Base-by-base conservation (phyloP, 2,113 vertebrate species). In the Puffinus mauretanicus region DNA sequence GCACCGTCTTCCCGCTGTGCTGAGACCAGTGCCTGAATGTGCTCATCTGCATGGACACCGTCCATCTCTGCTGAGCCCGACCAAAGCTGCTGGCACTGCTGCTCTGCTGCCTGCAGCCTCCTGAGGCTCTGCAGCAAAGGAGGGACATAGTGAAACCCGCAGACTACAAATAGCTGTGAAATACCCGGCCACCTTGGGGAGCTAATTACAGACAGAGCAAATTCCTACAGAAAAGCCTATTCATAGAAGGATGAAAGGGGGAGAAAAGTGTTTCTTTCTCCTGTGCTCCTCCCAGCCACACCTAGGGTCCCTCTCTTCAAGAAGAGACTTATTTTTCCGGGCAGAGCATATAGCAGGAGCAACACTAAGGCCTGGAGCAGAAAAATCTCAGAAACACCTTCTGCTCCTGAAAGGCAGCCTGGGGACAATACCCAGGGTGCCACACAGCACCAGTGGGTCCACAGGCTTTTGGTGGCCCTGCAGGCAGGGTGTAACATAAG, bases 131-230 rank as follows among this genome's bases (percentile, higher is more conserved):
- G 7, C 60, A 77, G 65, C 22, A 21, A 34, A n/a, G 25, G 1
- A 30, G n/a, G 16, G 12, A 64, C 27, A 15, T 0, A 0, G 20
- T 16, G 32, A 49, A 64, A 64, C 34, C 55, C 10, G 2, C 10
- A 27, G 46, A 13, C 13, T 32, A 24, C 69, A 92, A 81, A 10
- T 2, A 55, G 29, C 73, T 72, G 11, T 42, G 58, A 55, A 90
- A 29, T 66, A 61, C 36, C 65, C 73, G 82, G 51, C 11, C 30
- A 26, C 11, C 17, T 47, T 14, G 6, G 13, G 46, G 26, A 78
- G 9, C 20, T 57, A 47, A 38, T 71, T 60, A 75, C 34, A 70
- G 65, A 29, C 61, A 83, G 20, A 80, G 19, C 5, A 17, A 90
- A 88, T 29, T 36, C 61, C 86, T 60, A 27, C 12, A 67, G 67